These are phyloP conservation scores for Anarrhichthys ocellatus DNA, from an alignment of 2,113 vertebrate genomes.

Conservation along the genomic window DNA sequence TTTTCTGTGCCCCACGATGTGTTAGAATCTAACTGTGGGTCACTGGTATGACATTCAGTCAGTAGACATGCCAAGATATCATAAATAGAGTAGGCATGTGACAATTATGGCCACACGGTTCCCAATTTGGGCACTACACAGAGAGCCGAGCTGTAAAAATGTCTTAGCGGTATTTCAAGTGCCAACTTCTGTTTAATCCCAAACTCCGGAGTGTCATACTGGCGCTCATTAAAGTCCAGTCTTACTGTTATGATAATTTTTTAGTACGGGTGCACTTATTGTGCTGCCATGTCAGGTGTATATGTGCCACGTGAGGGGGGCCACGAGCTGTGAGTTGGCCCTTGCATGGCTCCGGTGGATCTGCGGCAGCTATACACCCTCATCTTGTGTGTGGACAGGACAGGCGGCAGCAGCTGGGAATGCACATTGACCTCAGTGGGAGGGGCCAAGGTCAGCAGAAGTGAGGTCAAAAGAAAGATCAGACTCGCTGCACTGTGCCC, in stretches of 20 bases:
- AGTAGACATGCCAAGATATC: constrained; percentile 37
- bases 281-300: constrained; percentile 57
- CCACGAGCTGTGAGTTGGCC: constrained; percentile 6
- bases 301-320: constrained; percentile 48
- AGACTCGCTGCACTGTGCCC: constrained; percentile 14
- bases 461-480: constrained; percentile 45
- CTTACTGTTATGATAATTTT: constrained; percentile 14
- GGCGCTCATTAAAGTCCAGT: background rate
- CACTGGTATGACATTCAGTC: constrained; percentile 77
- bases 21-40: constrained; percentile 70
- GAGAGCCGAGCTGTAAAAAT: constrained; percentile 51
- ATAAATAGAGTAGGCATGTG: constrained; percentile 52
- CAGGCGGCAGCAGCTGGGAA: constrained; percentile 81
- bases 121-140: constrained; percentile 37
- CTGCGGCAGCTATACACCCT: constrained; percentile 33
- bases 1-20: constrained; percentile 40
- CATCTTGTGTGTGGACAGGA: constrained; percentile 55
- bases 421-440: constrained; percentile 63
- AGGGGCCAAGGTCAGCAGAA: constrained; percentile 59
- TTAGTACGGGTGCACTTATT: constrained; percentile 19
- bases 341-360: constrained; percentile 20
- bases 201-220: background rate
- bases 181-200: constrained; percentile 28
- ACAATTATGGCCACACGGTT: constrained; percentile 44
- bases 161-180: constrained; percentile 35